A percentile compares a stretch with the other conserved stretches of the same genome.
phyloP scores from a whole-genome alignment of 2,113 vertebrate genomes.

The Cheirogaleus medius region DNA sequence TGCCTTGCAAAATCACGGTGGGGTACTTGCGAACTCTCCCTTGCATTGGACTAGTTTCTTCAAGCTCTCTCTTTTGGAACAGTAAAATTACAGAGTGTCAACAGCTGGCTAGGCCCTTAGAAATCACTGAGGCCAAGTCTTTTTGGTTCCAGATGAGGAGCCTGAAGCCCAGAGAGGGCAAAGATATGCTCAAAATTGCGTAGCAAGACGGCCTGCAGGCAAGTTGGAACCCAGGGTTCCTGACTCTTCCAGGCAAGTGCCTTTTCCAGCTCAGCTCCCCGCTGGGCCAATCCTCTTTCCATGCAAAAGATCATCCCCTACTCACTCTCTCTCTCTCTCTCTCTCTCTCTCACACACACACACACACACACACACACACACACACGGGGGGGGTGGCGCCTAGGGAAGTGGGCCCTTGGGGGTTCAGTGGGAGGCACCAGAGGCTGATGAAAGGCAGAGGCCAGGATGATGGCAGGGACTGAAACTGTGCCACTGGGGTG shows the following conservation, averaged over 20 bases:
- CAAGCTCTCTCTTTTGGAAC: constrained; percentile 1
- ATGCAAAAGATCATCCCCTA: not conserved
- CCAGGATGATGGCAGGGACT: not conserved
- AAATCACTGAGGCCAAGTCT: not conserved
- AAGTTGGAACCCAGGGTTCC: not conserved
- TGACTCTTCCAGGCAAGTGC: not conserved
- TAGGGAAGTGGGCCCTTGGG: not conserved
- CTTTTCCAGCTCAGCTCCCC: not conserved
- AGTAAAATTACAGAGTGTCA: not conserved
- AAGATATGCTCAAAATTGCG: not conserved
- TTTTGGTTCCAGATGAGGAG: not conserved
- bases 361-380: not conserved
- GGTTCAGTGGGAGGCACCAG: not conserved
- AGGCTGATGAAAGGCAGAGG: not conserved
- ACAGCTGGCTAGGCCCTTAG: not conserved
- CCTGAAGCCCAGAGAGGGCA: not conserved
- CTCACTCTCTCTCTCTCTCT: not conserved
- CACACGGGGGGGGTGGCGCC: not conserved
- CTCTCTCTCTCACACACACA: not conserved
- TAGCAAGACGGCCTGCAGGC: not conserved
- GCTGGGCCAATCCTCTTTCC: not conserved
- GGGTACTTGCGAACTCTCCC: not conserved
- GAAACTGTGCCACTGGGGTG: not conserved
- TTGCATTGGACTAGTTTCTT: not conserved
- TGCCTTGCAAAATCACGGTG: not conserved